phyloP scores from a whole-genome alignment of 2,888 invertebrate species.

The Carpatolechia fugitivella region DNA sequence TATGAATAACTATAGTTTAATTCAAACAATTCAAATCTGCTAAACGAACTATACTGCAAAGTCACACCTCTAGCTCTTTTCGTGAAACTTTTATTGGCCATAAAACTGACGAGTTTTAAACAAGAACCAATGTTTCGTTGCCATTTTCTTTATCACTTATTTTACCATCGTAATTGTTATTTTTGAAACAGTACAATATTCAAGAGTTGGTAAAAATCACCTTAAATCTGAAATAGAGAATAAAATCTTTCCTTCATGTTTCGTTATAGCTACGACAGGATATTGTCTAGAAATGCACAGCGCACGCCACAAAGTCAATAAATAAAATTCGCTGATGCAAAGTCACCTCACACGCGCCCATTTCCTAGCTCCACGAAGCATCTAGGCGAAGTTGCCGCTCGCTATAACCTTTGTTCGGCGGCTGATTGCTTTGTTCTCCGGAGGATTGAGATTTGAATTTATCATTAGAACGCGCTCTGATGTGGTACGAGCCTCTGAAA shows the following conservation, averaged over 20 bases:
- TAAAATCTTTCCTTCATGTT: too few species aligned
- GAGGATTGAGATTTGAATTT: constrained; percentile 70
- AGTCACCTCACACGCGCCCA: background rate
- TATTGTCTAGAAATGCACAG: background rate
- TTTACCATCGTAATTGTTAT: too few species aligned
- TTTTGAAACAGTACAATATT: too few species aligned
- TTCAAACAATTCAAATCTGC: constrained; percentile 30
- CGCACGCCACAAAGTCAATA: background rate
- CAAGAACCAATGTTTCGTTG: background rate
- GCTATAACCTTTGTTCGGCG: constrained; percentile 61
- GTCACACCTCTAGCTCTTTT: constrained; percentile 41
- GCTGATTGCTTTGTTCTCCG: constrained; percentile 70
- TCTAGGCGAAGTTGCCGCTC: constrained; percentile 40
- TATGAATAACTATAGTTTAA: too few species aligned
- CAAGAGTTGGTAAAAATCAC: too few species aligned
- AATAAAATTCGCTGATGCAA: background rate
- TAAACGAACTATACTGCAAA: constrained; percentile 33
- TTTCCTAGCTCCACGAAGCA: constrained; percentile 8
- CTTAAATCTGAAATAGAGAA: too few species aligned
- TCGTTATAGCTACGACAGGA: too few species aligned
- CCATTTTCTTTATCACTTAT: background rate
- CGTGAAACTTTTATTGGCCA: constrained; percentile 29
- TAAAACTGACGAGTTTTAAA: background rate
- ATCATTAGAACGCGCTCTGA: constrained; percentile 62
- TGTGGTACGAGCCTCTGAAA: constrained; percentile 53